phyloP scores from a whole-genome alignment of 2,888 invertebrate genomes.

The Lasioglossum vierecki region DNA sequence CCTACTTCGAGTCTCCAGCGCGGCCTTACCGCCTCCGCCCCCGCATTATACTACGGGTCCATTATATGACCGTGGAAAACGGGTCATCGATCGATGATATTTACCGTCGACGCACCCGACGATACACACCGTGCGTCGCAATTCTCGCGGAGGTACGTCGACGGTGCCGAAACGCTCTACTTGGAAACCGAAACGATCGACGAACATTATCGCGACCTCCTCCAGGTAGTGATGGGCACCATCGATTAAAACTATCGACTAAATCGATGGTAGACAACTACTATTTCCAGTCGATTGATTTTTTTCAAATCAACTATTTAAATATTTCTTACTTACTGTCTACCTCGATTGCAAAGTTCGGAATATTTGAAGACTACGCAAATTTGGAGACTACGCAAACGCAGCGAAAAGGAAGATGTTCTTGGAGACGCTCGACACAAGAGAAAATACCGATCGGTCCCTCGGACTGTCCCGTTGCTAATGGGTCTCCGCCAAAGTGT shows the following conservation, averaged over 20 bases:
- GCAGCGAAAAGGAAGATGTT: not conserved
- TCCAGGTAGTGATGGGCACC: not conserved
- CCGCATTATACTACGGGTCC: conserved; percentile 34
- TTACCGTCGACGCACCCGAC: conserved; percentile 10
- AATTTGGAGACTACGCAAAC: not conserved
- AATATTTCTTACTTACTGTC: too few relatives aligned
- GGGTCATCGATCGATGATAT: conserved; percentile 54
- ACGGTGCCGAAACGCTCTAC: not conserved
- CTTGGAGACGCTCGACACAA: not conserved
- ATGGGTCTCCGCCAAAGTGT: conserved; percentile 24
- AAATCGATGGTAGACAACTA: too few relatives aligned
- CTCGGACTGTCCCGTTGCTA: conserved; percentile 14
- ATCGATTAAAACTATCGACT: too few relatives aligned
- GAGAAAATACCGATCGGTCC: conserved; percentile 8
- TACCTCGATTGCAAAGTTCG: not conserved
- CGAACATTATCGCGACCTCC: not conserved
- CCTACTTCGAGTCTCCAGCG: conserved; percentile 47
- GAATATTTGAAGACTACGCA: not conserved
- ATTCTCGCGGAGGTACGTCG: not conserved
- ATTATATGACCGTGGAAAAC: conserved; percentile 66
- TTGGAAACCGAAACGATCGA: conserved; percentile 12
- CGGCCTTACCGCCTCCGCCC: conserved; percentile 6
- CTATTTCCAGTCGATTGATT: too few relatives aligned
- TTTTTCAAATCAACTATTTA: too few relatives aligned
- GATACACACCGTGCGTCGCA: not conserved